phyloP scores from a whole-genome alignment of 2,797 vertebrate genomes.

The Numenius phaeopus region DNA sequence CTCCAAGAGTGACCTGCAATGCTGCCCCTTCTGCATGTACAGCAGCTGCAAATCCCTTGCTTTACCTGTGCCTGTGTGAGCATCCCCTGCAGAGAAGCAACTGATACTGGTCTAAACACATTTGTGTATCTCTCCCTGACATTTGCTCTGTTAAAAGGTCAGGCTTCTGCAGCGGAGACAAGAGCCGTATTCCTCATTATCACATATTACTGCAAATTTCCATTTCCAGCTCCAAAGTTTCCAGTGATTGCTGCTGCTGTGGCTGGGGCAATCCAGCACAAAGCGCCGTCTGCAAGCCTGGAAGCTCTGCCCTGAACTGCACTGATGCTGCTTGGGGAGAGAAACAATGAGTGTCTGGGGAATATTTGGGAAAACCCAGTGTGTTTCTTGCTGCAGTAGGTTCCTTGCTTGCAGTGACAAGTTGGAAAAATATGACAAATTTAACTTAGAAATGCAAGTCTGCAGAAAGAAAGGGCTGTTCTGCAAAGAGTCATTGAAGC shows the following conservation, averaged over 20 bases:
- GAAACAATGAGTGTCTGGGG: neutral
- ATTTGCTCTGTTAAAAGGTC: slow-evolving; percentile 75
- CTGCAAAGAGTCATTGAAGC: neutral
- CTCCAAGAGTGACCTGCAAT: neutral
- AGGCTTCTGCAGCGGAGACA: slow-evolving; percentile 21
- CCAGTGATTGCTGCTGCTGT: neutral
- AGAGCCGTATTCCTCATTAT: slow-evolving; percentile 57
- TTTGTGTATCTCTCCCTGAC: slow-evolving; percentile 68
- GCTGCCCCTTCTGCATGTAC: neutral
- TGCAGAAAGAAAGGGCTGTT: neutral
- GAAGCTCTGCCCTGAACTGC: neutral
- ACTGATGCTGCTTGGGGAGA: fast-evolving
- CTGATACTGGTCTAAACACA: slow-evolving; percentile 58
- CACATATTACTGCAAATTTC: slow-evolving; percentile 45
- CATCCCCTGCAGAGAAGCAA: neutral
- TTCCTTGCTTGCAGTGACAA: neutral
- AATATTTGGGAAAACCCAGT: neutral
- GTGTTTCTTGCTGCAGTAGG: neutral
- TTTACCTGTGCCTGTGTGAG: neutral
- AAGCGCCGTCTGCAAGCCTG: neutral
- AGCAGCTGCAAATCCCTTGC: neutral
- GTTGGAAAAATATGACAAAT: neutral
- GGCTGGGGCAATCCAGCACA: neutral
- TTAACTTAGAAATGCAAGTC: slow-evolving; percentile 2
- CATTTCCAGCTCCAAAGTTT: neutral